Evolutionary conservation across 1,140 invertebrate species (phyloP).

Genomic region (Paraescarpia echinospica): DNA sequence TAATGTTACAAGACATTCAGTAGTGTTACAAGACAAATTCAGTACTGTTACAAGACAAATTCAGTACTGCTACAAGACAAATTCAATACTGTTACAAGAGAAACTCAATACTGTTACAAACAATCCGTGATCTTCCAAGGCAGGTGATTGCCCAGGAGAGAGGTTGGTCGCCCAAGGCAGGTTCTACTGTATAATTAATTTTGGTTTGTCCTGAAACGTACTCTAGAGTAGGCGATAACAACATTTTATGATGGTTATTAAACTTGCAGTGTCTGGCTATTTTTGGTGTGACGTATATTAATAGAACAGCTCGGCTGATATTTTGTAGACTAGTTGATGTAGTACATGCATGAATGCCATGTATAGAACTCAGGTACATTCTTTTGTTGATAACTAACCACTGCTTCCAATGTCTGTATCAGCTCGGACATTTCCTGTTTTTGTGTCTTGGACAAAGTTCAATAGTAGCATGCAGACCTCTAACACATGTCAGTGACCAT

Average conservation of each 20-base stretch:
- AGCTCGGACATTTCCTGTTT: background rate
- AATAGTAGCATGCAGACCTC: background rate
- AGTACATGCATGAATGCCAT: background rate
- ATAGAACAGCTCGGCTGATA: background rate
- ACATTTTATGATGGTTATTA: background rate
- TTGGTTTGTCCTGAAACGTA: background rate
- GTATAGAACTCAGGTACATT: background rate
- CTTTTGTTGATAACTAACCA: background rate
- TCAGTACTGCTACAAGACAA: too few species aligned
- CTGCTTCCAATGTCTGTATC: background rate
- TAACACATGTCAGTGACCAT: too few species aligned
- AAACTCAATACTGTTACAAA: too few species aligned
- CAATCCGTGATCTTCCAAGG: too few species aligned
- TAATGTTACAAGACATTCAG: too few species aligned
- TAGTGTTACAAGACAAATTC: too few species aligned
- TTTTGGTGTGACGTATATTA: background rate
- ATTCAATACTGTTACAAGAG: too few species aligned
- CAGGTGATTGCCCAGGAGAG: too few species aligned
- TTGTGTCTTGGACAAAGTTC: background rate
- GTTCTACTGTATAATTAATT: background rate
- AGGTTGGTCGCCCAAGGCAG: too few species aligned
- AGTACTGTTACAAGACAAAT: too few species aligned
- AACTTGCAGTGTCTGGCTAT: background rate
- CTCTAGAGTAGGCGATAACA: background rate
- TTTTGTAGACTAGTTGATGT: background rate